Evolutionary conservation across 2,888 invertebrate species (phyloP), one percentile per base, ranked within the genome.

Genomic region (Catocala sponsa): DNA sequence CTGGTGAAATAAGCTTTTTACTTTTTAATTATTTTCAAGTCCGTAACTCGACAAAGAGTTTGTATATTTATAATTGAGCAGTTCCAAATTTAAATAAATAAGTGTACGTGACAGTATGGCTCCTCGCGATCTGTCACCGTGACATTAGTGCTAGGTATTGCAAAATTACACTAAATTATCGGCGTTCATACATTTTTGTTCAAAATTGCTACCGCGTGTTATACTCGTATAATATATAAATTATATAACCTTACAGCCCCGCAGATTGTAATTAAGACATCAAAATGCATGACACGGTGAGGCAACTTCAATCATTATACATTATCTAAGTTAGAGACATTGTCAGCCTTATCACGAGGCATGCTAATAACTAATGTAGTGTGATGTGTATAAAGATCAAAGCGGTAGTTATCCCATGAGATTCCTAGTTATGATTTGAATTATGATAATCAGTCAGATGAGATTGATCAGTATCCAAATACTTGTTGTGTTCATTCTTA

Each of bases 221-320:
- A 49, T 38, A 41, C 10, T 42, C 6, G 5, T 6, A 35, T 6
- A 10, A 4, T 35, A 44, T 25, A 42, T 11, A 43, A 5, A 35
- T 49, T 10, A 38, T 33, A 32, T 15, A 41, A 49, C 10, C 51
- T 25, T 53, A 55, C 6, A 38, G 11, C 38, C 25, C 55, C 6
- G 32, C 12, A 42, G 53, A 9, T 42, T 47, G n/a, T 43, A 15
- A 54, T 59, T 63, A 50, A 68, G n/a, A 63, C 56, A 52, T 68
- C 75, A 89, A 72, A 62, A 91, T 91, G 91, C 91, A 91, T 80
- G 91, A 91, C 62, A 90, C 87, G 82, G 91, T 91, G 77, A 83
- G 80, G 60, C 5, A 59, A 50, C 41, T 52, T 58, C 4, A 9
- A n/a, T 25, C 38, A 25, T 25, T 50, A 10, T 2, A 6, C 33